Conservation (phyloP, 2,113 vertebrate species). For the Lucifuga dentata region DNA sequence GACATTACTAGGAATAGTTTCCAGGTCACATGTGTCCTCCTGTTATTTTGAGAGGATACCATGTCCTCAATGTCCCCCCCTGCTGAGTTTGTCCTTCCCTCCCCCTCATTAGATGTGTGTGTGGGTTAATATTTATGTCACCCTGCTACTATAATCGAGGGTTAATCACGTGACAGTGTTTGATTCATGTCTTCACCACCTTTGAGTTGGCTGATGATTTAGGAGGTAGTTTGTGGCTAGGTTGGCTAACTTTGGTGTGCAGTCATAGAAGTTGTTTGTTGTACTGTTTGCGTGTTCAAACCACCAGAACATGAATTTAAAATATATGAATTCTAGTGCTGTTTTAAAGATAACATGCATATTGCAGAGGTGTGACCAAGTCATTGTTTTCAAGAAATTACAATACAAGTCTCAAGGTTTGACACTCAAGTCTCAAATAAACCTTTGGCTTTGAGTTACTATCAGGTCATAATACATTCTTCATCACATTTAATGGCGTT, state of each 20-base stretch:
- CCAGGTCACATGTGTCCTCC: constrained; percentile 67
- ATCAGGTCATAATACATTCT: too few species aligned
- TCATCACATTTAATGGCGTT: too few species aligned
- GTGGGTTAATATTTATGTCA: constrained; percentile 55
- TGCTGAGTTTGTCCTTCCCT: constrained; percentile 32
- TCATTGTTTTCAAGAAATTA: background rate
- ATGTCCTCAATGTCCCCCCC: constrained; percentile 38
- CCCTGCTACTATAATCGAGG: constrained; percentile 42
- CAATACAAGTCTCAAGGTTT: background rate
- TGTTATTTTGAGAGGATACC: constrained; percentile 64
- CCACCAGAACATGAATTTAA: background rate
- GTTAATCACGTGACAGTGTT: constrained; percentile 52
- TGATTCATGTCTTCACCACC: constrained; percentile 38
- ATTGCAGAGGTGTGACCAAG: background rate
- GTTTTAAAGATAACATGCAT: background rate
- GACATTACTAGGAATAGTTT: constrained; percentile 79
- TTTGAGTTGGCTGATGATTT: constrained; percentile 66
- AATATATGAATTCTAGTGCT: background rate
- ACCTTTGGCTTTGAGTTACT: too few species aligned
- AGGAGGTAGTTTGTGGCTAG: constrained; percentile 53
- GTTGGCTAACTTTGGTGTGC: constrained; percentile 48
- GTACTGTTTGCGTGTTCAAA: constrained; percentile 20
- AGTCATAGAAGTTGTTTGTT: constrained; percentile 34
- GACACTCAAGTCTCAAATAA: too few species aligned
- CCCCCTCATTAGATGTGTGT: constrained; percentile 24